Evolutionary conservation across 2,888 invertebrate species (phyloP).

Genomic region (Lingula anatina): DNA sequence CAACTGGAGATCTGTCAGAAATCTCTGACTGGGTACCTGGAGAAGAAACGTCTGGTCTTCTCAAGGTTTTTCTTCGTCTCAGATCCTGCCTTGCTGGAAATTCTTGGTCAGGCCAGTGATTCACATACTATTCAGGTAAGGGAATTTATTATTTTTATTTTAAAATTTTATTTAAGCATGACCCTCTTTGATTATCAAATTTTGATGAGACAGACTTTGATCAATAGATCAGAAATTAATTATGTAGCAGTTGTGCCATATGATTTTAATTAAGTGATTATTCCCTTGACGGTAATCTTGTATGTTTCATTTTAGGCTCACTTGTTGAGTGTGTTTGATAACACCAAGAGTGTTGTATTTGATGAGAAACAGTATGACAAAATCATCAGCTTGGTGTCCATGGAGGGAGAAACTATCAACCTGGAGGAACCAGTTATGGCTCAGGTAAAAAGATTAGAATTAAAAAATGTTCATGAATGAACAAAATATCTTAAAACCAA

Average conservation of each 20-base stretch:
- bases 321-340: slow-evolving; percentile 91
- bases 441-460: too few species aligned
- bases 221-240: neutral
- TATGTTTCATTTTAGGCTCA: slow-evolving; percentile 67
- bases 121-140: slow-evolving; percentile 53
- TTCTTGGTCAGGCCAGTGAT: slow-evolving; percentile 53
- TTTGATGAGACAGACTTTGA: neutral
- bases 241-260: neutral
- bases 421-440: slow-evolving; percentile 75
- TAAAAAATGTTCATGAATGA: too few species aligned
- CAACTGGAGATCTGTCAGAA: slow-evolving; percentile 95
- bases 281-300: neutral
- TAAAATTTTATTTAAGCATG: too few species aligned
- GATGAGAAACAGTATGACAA: slow-evolving; percentile 96
- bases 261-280: neutral
- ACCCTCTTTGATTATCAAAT: neutral
- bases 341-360: slow-evolving; percentile 83
- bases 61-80: slow-evolving; percentile 54
- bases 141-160: too few species aligned
- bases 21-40: slow-evolving; percentile 75
- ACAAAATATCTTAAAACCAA: too few species aligned
- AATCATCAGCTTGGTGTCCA: slow-evolving; percentile 86
- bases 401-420: slow-evolving; percentile 78
- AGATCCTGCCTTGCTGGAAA: slow-evolving; percentile 53
- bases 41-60: slow-evolving; percentile 52